phyloP scores from a whole-genome alignment of 2,797 vertebrate genomes.

The Phalloptychus januarius region DNA sequence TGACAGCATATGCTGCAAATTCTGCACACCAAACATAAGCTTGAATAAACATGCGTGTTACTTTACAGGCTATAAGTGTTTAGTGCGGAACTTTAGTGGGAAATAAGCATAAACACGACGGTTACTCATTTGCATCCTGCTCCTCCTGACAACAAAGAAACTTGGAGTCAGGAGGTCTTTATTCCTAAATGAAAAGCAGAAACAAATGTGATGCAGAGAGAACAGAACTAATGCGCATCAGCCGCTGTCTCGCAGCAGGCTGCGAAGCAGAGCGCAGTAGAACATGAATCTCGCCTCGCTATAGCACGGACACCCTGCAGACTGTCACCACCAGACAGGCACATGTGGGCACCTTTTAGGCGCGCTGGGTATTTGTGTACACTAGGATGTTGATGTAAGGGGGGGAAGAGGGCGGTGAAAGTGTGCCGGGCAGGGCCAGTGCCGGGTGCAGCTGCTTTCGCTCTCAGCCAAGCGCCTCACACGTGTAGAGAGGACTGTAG shows the following conservation, averaged over 20 bases:
- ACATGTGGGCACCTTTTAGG: conserved; percentile 41
- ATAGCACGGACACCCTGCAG: neutral
- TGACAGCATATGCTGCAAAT: neutral
- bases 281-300: neutral
- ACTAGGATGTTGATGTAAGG: conserved; percentile 32
- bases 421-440: conserved; percentile 12
- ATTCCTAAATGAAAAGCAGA: neutral
- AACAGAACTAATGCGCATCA: conserved; percentile 25
- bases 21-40: neutral
- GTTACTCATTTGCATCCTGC: conserved; percentile 4
- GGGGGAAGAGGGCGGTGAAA: conserved; percentile 65
- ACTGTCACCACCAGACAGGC: neutral
- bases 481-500: conserved; percentile 22
- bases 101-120: neutral
- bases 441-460: conserved; percentile 16
- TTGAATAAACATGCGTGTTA: neutral
- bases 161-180: neutral
- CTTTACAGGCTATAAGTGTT: neutral
- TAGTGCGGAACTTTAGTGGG: neutral
- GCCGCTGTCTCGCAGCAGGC: conserved; percentile 61
- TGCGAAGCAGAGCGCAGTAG: neutral
- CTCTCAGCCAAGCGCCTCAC: conserved; percentile 27
- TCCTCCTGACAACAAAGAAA: neutral
- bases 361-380: conserved; percentile 5
- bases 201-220: neutral